Conservation (phyloP, 2,797 vertebrate genomes). For the Poeciliopsis turneri region DNA sequence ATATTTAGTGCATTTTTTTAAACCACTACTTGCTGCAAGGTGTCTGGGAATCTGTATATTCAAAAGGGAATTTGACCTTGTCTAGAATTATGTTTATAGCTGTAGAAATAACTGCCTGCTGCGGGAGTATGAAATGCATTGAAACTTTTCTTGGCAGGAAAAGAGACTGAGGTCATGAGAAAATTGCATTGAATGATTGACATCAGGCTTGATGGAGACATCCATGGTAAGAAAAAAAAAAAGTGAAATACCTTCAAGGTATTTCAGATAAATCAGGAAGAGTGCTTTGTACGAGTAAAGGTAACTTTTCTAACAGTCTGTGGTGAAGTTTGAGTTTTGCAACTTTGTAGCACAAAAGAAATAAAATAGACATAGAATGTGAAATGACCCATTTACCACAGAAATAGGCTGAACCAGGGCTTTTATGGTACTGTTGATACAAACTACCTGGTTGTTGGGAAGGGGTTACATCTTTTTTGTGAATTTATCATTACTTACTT, state of each 20-base stretch:
- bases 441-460: neutral
- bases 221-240: neutral
- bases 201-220: neutral
- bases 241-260: neutral
- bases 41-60: neutral
- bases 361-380: neutral
- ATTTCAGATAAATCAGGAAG: neutral
- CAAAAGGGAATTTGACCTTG: neutral
- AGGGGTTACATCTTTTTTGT: neutral
- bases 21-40: neutral
- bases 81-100: neutral
- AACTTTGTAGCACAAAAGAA: neutral
- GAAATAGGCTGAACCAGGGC: neutral
- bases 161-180: neutral
- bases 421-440: neutral
- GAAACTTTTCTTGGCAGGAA: neutral
- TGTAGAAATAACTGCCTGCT: neutral
- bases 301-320: neutral
- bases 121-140: neutral
- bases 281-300: neutral
- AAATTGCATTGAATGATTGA: neutral
- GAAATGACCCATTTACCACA: neutral
- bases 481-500: neutral
- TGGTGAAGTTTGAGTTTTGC: neutral
- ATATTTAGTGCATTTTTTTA: neutral